phyloP scores from a whole-genome alignment of 1,140 invertebrate genomes.

The Lerema accius region DNA sequence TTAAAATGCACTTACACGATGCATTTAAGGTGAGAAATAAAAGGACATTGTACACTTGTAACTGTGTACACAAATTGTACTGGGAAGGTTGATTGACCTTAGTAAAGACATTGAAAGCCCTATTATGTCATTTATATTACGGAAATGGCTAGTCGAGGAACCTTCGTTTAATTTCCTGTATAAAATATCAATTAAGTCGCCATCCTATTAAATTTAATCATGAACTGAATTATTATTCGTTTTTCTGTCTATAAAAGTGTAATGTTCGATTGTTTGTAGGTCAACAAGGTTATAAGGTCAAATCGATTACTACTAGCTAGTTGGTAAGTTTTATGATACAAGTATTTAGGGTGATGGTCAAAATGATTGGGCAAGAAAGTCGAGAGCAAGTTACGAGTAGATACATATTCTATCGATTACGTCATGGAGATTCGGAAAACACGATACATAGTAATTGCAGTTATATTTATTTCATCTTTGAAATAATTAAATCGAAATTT shows the following conservation, averaged over 20 bases:
- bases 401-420: too few species aligned
- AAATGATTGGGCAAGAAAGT: too few species aligned
- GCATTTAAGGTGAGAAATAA: neutral
- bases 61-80: slow-evolving; percentile 6
- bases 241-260: too few species aligned
- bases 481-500: too few species aligned
- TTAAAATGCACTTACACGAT: neutral
- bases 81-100: slow-evolving; percentile 10
- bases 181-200: neutral
- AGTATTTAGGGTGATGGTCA: too few species aligned
- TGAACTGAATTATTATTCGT: too few species aligned
- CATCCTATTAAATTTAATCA: neutral
- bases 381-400: too few species aligned
- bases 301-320: neutral
- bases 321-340: too few species aligned
- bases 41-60: neutral
- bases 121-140: slow-evolving; percentile 17
- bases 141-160: slow-evolving; percentile 1
- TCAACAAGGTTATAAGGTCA: neutral
- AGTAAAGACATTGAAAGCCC: slow-evolving; percentile 13
- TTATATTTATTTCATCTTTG: too few species aligned
- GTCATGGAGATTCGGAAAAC: too few species aligned
- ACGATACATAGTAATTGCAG: too few species aligned
- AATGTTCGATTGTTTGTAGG: neutral
- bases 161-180: slow-evolving; percentile 21